These are phyloP conservation scores for Polymixis flavicincta DNA, from an alignment of 2,888 invertebrate species.

Conservation along the genomic window DNA sequence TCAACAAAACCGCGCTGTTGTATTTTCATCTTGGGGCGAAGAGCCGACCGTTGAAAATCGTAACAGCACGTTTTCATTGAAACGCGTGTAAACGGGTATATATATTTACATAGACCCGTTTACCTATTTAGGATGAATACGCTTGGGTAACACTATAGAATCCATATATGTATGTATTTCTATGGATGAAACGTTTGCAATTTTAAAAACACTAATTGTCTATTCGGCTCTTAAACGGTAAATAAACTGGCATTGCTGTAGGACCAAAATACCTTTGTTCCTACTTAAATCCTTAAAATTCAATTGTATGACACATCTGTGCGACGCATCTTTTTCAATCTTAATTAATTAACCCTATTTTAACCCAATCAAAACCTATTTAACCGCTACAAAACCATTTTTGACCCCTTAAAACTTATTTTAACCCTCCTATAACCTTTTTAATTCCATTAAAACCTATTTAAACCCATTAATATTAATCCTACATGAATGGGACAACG, in stretches of 20 bases:
- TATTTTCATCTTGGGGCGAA: neutral
- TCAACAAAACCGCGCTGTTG: neutral
- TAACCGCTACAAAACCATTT: too few species aligned
- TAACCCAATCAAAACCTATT: neutral
- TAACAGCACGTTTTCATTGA: neutral
- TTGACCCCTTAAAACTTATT: too few species aligned
- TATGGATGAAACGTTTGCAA: neutral
- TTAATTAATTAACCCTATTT: neutral
- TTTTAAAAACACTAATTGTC: too few species aligned
- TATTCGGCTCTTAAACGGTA: neutral
- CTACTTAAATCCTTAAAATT: neutral
- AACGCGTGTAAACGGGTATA: neutral
- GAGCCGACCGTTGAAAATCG: neutral
- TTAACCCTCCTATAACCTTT: neutral
- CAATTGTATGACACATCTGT: too few species aligned
- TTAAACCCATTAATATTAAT: constrained; percentile 25
- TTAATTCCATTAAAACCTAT: neutral
- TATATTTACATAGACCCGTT: too few species aligned
- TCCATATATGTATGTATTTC: too few species aligned
- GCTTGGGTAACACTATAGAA: neutral
- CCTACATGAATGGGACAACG: constrained; percentile 82
- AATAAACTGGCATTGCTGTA: too few species aligned
- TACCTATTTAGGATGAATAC: too few species aligned
- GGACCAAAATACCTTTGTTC: neutral
- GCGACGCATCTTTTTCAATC: neutral